phyloP scores from a whole-genome alignment of 1,140 invertebrate genomes.

The Callitettix versicolor region DNA sequence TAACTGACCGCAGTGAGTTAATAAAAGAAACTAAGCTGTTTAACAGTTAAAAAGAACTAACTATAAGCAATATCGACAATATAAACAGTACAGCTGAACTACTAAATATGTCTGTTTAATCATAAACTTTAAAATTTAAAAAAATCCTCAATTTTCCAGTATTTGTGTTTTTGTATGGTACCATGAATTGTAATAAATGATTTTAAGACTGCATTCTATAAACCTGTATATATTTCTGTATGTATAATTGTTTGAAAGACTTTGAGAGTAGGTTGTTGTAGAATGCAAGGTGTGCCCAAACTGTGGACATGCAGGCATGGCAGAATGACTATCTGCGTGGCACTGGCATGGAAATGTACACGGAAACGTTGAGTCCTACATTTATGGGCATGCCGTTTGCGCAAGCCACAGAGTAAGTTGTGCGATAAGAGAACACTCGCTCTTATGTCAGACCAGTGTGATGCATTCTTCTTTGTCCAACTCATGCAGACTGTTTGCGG shows the following conservation, averaged over 20 bases:
- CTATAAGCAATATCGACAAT: no score
- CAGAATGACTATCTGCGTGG: constrained; percentile 97
- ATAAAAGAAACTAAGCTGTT: no score
- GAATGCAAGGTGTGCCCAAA: constrained; percentile 24
- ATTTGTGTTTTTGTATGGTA: no score
- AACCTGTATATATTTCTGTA: neutral
- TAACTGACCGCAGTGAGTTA: no score
- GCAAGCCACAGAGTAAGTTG: constrained; percentile 94
- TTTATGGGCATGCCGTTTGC: constrained; percentile 97
- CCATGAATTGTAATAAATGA: neutral
- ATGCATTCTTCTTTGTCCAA: constrained; percentile 1
- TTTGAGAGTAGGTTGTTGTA: constrained; percentile 14
- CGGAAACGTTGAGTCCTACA: constrained; percentile 88
- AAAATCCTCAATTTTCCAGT: no score
- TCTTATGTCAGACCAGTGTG: neutral
- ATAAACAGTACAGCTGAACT: no score
- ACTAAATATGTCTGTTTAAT: no score
- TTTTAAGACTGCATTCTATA: neutral
- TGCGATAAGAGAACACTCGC: neutral
- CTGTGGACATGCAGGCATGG: constrained; percentile 81
- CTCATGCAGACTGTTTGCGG: no score
- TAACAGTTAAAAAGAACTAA: no score
- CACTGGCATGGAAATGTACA: constrained; percentile 99
- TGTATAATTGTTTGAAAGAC: neutral
- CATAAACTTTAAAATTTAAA: no score